phyloP scores from a whole-genome alignment of 2,888 invertebrate species.

The Gymnoscelis rufifasciata region DNA sequence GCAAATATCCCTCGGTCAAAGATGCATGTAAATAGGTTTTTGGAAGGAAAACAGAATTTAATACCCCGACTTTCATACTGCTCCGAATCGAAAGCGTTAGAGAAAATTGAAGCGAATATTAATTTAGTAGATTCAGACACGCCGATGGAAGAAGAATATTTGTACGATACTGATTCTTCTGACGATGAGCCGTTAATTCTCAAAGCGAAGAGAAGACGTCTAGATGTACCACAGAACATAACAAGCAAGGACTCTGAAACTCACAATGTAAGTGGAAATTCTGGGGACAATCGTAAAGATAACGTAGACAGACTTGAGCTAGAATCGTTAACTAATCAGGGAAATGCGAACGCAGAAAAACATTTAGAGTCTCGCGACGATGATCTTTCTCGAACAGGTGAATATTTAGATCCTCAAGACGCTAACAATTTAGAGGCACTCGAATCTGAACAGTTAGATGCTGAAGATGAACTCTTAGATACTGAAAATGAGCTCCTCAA shows the following conservation, averaged over 20 bases:
- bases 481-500: no score
- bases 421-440: constrained; percentile 7
- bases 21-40: constrained; percentile 11
- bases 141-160: constrained; percentile 36
- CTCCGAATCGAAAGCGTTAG: constrained; percentile 3
- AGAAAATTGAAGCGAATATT: constrained; percentile 30
- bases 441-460: not conserved
- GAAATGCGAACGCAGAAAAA: not conserved
- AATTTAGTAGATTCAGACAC: constrained; percentile 38
- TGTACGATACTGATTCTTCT: constrained; percentile 40
- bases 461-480: not conserved
- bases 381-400: no score
- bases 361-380: not conserved
- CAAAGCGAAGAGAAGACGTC: constrained; percentile 42
- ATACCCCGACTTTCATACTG: constrained; percentile 5
- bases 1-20: constrained; percentile 39
- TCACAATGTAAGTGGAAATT: no score
- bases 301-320: no score
- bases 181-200: constrained; percentile 63
- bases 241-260: no score
- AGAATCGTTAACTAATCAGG: no score
- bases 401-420: not conserved
- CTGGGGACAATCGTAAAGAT: no score
- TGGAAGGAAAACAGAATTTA: constrained; percentile 10
- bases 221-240: not conserved